Base-by-base conservation (phyloP, 2,113 vertebrate genomes). In the Sialia sialis region DNA sequence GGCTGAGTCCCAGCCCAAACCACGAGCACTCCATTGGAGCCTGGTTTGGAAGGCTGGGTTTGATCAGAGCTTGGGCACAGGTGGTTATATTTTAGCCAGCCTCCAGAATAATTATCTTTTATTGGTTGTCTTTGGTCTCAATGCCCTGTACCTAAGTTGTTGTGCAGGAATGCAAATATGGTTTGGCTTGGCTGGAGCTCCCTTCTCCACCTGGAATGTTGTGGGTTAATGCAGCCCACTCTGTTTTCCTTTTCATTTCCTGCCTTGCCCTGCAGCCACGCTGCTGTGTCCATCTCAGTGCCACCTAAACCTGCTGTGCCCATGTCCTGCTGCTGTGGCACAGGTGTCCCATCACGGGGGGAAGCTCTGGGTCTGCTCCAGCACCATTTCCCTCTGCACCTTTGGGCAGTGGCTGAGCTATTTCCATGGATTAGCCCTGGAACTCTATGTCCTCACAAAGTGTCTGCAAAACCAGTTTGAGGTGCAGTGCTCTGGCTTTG, bases 101-200 rank as follows among this genome's bases (percentile, higher is more conserved):
- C 82, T 91, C 67, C 3, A 0, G 34, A 56, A 54, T 93, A 82
- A 95, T 96, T 91, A 36, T 44, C 74, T 62, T 90, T 88, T 74
- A 54, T 92, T 85, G 78, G 63, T 66, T 92, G 43, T 80, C 79
- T 91, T 96, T 95, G 87, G 54, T 94, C 78, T 90, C 54, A 10
- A 1, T 0, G 3, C 67, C 49, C 29, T 69, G 58, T 39, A 25
- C 60, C 39, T 25, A 51, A 69, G 23, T 32, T 62, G 25, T 38
- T 55, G 64, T 70, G 16, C 25, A 78, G 56, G 66, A 87, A 52
- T 48, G 44, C 54, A 85, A 62, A 93, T 76, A 19, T 0, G 6
- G 41, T 83, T 95, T 94, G 49, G 25, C 41, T 85, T 89, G 87
- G 82, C 84, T 93, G 0, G 5, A 73, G 49, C 38, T 93, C 26